Base-by-base conservation (phyloP, 2,113 vertebrate genomes). In the Equus quagga region DNA sequence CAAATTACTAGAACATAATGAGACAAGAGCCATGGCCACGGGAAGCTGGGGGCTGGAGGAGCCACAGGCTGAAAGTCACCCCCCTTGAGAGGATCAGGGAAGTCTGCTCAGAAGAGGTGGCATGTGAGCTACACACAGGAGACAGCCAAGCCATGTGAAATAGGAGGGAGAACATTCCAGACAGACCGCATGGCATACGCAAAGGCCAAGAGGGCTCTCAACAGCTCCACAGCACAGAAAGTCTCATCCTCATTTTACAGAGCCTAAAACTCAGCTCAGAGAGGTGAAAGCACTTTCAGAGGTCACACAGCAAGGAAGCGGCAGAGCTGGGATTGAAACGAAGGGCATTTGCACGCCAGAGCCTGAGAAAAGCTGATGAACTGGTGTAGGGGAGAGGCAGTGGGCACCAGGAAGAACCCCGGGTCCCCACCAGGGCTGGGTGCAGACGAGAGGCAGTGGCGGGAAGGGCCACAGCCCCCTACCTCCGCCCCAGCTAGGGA, bases 401-500 rank as follows among this genome's bases (percentile, higher is more conserved):
- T 21, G 70, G 78, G 64, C 14, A 44, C 51, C 41, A 3, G 18
- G 56, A 72, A 85, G 58, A 78, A 81, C 5, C n/a, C 31, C 13
- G 0, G 8, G 87, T 64, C 70, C 92, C 89, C n/a, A 46, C 31
- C 0, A 0, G 10, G 73, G 69, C 41, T 36, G 26, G 46, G 14
- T 36, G 79, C 94, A 89, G 91, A 33, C 1, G 0, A 2, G 28
- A 72, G 87, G 93, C 23, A 49, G 89, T 8, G 21, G 44, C 36
- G 6, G 36, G 44, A 65, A 65, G 75, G 46, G n/a, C 64, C 83
- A 78, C 23, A 11, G 85, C 76, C 72, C 78, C 51, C 44, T 0
- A 76, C 87, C 79, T 79, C 93, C 14, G 0, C 91, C 84, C 8
- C 87, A 54, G 1, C 94, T 78, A 72, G 93, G 91, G 96, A 98